Evolutionary conservation across 2,888 invertebrate genomes (phyloP), one percentile per base, ranked within the genome.

Genomic region (Himalopsyche kuldschensis): DNA sequence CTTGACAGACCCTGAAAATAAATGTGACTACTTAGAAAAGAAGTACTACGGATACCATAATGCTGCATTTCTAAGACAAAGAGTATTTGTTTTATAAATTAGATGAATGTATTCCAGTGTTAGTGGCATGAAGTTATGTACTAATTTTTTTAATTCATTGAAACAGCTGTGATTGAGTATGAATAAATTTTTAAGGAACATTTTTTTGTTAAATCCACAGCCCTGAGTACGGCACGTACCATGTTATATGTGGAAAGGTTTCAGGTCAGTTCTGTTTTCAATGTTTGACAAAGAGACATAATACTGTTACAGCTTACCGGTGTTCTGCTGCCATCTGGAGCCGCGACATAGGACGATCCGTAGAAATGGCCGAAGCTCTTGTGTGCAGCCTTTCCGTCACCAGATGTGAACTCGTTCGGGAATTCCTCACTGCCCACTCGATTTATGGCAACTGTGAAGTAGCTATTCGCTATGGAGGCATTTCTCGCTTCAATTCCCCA

Each of bases 401-500:
- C 97, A 0, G 97, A 97, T 1, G 96, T 96, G 88, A 97, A 98
- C 88, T 95, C 96, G 88, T 96, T 91, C 82, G 94, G 93, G 90
- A 99, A 95, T 27, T 90, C 89, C 90, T 98, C 99, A 0, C 94
- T 96, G 78, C 99, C 99, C 4, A 99, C 98, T 85, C 99, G 94
- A 90, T 99, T 99, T 24, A 95, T 93, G 77, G 97, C 97, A 88
- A 97, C 98, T 0, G 99, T 96, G 88, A 95, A 99, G 89, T 98
- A 99, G 87, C 94, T 95, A 89, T 99, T 99, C 0, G 99, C 98
- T 83, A 99, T 95, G 0, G 99, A 99, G 1, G 99, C 99, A 90
- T 95, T 96, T 85, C 99, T 92, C 0, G 99, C 98, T 91, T 99
- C 99, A 85, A 99, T 95, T 0, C 95, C 94, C 99, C 99, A 99